Conservation (phyloP, 2,797 vertebrate genomes). For the Moxostoma hubbsi region DNA sequence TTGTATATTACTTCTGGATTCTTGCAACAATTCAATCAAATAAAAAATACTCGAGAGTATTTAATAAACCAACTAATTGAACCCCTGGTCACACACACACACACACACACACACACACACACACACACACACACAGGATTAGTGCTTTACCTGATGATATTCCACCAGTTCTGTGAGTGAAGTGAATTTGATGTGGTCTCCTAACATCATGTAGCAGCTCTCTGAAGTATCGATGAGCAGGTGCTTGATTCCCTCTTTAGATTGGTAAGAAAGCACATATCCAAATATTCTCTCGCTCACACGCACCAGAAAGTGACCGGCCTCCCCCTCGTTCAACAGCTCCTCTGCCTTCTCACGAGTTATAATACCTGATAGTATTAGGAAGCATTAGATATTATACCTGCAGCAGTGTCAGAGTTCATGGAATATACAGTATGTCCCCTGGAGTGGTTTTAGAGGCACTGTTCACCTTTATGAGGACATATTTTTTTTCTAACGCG, state of each 20-base stretch:
- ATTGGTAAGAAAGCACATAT: conserved; percentile 80
- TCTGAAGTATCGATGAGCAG: conserved; percentile 85
- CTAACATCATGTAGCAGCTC: conserved; percentile 83
- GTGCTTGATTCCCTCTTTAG: conserved; percentile 77
- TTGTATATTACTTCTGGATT: too few relatives aligned
- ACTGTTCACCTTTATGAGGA: too few relatives aligned
- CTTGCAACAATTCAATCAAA: not conserved
- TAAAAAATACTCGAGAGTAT: not conserved
- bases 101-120: too few relatives aligned
- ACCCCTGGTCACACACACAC: too few relatives aligned
- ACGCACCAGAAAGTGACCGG: conserved; percentile 81
- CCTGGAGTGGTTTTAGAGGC: too few relatives aligned
- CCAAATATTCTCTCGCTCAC: conserved; percentile 84
- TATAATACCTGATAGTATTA: conserved; percentile 74
- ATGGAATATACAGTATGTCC: too few relatives aligned
- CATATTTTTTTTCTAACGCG: too few relatives aligned
- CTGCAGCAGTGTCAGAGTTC: not conserved
- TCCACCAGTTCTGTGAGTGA: conserved; percentile 80
- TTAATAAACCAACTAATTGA: too few relatives aligned
- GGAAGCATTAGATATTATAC: not conserved
- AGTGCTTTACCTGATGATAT: conserved; percentile 81
- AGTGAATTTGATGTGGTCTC: conserved; percentile 83
- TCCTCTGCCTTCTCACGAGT: conserved; percentile 79
- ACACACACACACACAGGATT: too few relatives aligned
- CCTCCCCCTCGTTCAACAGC: conserved; percentile 68